Base-by-base conservation (phyloP, 2,797 vertebrate species). In the Euphonia xanthogaster region DNA sequence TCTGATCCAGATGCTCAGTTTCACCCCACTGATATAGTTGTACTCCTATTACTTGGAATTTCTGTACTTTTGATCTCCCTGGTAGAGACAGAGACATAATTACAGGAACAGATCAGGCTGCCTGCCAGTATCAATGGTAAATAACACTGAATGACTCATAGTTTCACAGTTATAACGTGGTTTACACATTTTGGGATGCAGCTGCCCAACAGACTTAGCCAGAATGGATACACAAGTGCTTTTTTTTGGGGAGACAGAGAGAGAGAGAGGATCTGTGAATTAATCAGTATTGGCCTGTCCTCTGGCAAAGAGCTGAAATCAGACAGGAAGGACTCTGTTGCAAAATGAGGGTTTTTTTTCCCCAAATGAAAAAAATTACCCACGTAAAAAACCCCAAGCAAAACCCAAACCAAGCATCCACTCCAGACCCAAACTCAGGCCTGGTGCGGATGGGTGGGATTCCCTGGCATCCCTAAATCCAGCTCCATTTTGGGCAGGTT, bases 101-200 rank as follows among this genome's bases (percentile, higher is more conserved):
- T 96, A 95, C 97, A 96, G 95, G 83, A 97, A 96, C 90, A 94
- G 96, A 94, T 91, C 93, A 93, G 97, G 90, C 94, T 88, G 93
- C 60, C 88, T 97, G 96, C 96, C 97, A 97, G 94, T 97, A 94
- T 94, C 96, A 97, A 97, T 97, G 93, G 96, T 94, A 96, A 97
- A 96, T 95, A 97, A 95, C 95, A 95, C 87, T 24, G 79, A 95
- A 76, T 94, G 96, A 94, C 95, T 97, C 96, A 94, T 30, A 95
- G 91, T 94, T 97, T 97, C 95, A 94, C 95, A 96, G 95, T 85
- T 89, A 57, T 71, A 96, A 91, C 8, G 35, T 95, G 96, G 96
- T 93, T 94, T 95, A 95, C 96, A 93, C 95, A 91, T 95, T 97
- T 96, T 84, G 93, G 85, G 88, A 83, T 88, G 94, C 95, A 96